A percentile compares a stretch with the other conserved stretches of the same genome.
Evolutionary conservation across 2,888 invertebrate genomes (phyloP).

Genomic region (Hydrotaea diabolus): DNA sequence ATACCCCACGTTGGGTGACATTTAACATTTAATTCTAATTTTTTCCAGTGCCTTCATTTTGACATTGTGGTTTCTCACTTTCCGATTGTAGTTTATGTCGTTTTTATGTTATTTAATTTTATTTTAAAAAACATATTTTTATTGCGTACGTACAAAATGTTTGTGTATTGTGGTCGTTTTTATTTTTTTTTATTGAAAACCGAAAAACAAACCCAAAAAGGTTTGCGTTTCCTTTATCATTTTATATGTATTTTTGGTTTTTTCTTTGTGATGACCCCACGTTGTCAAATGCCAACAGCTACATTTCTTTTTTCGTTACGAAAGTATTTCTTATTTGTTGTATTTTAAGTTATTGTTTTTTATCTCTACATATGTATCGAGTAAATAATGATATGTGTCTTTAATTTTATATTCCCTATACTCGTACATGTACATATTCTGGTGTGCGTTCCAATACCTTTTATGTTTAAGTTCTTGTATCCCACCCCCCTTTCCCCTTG

Average conservation of each 20-base stretch:
- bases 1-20: no score
- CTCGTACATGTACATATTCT: neutral
- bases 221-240: neutral
- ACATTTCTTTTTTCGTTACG: no score
- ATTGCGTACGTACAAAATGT: slow-evolving; percentile 20
- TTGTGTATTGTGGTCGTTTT: slow-evolving; percentile 18
- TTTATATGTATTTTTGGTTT: neutral
- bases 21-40: no score
- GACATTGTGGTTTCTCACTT: slow-evolving; percentile 29
- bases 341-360: neutral
- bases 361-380: neutral
- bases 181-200: neutral
- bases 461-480: neutral
- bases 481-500: no score
- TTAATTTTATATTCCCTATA: neutral
- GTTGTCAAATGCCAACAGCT: no score
- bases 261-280: no score
- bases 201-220: neutral
- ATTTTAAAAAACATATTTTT: slow-evolving; percentile 29
- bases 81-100: neutral
- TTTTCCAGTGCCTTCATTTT: slow-evolving; percentile 30
- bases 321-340: neutral
- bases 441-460: neutral
- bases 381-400: neutral
- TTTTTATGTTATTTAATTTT: slow-evolving; percentile 22